Conservation (phyloP, 2,113 vertebrate species). For the Sceloporus tristichus region DNA sequence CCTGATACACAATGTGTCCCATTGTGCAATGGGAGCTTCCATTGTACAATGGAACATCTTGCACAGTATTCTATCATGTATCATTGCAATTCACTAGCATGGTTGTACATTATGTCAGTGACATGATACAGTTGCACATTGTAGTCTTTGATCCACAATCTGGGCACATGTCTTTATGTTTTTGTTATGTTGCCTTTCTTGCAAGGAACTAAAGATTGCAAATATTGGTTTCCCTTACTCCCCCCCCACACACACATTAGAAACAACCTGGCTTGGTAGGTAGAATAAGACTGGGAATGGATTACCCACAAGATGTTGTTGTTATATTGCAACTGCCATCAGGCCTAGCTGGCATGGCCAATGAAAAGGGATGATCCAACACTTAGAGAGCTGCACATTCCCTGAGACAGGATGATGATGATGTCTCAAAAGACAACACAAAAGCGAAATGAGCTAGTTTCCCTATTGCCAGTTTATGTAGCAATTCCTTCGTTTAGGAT, state of each 20-base stretch:
- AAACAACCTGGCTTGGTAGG: too few species aligned
- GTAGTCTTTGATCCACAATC: too few species aligned
- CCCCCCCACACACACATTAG: too few species aligned
- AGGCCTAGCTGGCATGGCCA: background rate
- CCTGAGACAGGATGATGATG: background rate
- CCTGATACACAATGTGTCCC: too few species aligned
- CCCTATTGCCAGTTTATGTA: background rate
- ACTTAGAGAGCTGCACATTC: background rate
- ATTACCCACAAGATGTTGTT: too few species aligned
- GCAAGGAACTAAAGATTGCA: background rate
- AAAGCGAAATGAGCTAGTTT: background rate
- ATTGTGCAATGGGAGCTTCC: too few species aligned
- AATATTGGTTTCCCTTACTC: too few species aligned
- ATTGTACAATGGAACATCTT: background rate
- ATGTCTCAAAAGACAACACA: background rate
- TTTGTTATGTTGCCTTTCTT: background rate
- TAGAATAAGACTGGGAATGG: too few species aligned
- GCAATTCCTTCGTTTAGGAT: background rate
- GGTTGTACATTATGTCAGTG: too few species aligned
- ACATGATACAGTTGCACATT: too few species aligned
- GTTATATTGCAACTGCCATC: background rate
- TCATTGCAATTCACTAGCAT: too few species aligned
- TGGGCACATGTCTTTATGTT: too few species aligned
- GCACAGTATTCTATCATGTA: background rate
- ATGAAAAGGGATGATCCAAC: background rate